These are phyloP conservation scores for Proterorhinus semilunaris DNA, from an alignment of 2,113 vertebrate genomes.

Conservation along the genomic window DNA sequence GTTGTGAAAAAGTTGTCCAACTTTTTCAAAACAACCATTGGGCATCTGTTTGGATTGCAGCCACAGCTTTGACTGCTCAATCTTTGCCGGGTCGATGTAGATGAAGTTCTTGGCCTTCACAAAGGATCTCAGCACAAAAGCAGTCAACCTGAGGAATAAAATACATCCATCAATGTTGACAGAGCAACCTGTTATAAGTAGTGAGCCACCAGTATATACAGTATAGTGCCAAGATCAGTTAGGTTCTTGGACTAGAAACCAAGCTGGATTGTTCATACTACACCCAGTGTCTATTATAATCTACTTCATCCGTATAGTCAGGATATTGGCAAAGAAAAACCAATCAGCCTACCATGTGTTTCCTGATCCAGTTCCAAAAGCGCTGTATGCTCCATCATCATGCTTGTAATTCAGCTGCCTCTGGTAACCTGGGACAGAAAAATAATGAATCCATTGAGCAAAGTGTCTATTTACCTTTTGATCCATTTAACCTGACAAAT, in stretches of 20 bases:
- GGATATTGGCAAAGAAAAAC: too few species aligned
- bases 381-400: conserved; percentile 79
- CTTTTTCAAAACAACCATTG: conserved; percentile 78
- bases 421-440: conserved; percentile 83
- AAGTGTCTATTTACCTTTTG: too few species aligned
- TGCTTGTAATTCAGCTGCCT: conserved; percentile 85
- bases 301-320: too few species aligned
- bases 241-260: too few species aligned
- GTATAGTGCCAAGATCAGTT: too few species aligned
- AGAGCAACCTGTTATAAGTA: too few species aligned
- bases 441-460: neutral
- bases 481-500: too few species aligned
- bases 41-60: conserved; percentile 67
- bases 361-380: conserved; percentile 79
- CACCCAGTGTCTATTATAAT: too few species aligned
- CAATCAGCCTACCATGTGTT: conserved; percentile 85
- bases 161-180: neutral
- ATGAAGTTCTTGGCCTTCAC: conserved; percentile 70
- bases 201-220: too few species aligned
- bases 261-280: too few species aligned
- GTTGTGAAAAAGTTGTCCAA: conserved; percentile 79
- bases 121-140: conserved; percentile 79
- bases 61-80: conserved; percentile 64
- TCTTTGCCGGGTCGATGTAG: conserved; percentile 60
- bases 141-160: conserved; percentile 76